Percentiles rank a stretch among this genome's conserved stretches.
These are phyloP conservation scores for Stomatorhinus ivindoensis DNA, from an alignment of 2,113 vertebrate genomes.

Conservation along the genomic window DNA sequence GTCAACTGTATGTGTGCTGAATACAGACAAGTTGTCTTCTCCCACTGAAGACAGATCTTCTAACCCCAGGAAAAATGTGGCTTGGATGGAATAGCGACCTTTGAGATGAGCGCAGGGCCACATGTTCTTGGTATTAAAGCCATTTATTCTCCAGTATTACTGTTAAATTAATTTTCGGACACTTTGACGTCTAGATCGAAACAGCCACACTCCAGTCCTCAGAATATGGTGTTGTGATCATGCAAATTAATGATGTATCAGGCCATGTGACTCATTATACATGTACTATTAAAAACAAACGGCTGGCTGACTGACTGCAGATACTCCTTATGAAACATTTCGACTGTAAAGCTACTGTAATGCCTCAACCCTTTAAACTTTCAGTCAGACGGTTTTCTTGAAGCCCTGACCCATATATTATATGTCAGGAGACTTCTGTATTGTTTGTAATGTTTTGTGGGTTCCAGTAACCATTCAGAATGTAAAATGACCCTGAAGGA, in stretches of 20 bases:
- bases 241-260: neutral
- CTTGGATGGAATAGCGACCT: neutral
- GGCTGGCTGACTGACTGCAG: neutral
- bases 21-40: neutral
- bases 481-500: conserved; percentile 4
- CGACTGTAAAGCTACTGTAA: neutral
- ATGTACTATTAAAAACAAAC: neutral
- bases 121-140: neutral
- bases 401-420: neutral
- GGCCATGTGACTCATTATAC: neutral
- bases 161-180: neutral
- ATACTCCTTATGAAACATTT: neutral
- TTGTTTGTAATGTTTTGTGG: neutral
- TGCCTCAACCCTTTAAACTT: neutral
- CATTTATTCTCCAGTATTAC: neutral
- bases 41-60: neutral
- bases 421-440: neutral
- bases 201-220: neutral
- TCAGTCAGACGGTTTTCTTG: neutral
- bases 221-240: neutral
- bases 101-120: neutral
- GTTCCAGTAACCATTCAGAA: conserved; percentile 3
- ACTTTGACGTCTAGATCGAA: neutral
- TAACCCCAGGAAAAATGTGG: neutral
- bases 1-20: neutral